Evolutionary conservation across 1,140 invertebrate species (phyloP).

Genomic region (Drosophila triauraria): DNA sequence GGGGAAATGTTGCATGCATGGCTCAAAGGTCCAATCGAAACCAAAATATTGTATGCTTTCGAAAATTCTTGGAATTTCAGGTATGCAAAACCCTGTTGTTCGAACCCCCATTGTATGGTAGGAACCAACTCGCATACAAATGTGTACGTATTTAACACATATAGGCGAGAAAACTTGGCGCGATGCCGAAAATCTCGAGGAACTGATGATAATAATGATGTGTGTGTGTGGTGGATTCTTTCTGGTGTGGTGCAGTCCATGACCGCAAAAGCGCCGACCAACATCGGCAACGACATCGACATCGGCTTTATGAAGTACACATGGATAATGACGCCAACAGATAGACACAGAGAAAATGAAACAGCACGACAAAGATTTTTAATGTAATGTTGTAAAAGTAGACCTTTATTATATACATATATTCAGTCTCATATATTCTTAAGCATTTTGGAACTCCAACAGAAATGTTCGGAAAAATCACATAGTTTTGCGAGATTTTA

Average conservation of each 20-base stretch:
- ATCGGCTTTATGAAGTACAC: slow-evolving; percentile 75
- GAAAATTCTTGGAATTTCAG: slow-evolving; percentile 35
- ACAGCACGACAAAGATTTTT: too few relatives aligned
- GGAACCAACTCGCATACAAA: slow-evolving; percentile 25
- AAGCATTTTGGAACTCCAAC: too few relatives aligned
- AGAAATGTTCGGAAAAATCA: too few relatives aligned
- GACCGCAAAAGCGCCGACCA: slow-evolving; percentile 56
- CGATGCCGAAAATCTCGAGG: slow-evolving; percentile 57
- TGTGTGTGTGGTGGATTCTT: slow-evolving; percentile 26
- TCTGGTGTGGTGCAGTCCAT: slow-evolving; percentile 56
- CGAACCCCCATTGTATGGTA: slow-evolving; percentile 27
- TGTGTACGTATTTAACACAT: not conserved
- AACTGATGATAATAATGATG: slow-evolving; percentile 47
- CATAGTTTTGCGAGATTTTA: too few relatives aligned
- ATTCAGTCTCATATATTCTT: too few relatives aligned
- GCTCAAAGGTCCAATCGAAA: slow-evolving; percentile 2
- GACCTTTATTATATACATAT: too few relatives aligned
- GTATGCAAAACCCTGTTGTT: slow-evolving; percentile 33
- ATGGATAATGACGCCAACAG: slow-evolving; percentile 76
- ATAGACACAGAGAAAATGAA: slow-evolving; percentile 23
- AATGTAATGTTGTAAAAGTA: too few relatives aligned
- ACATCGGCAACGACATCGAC: slow-evolving; percentile 50
- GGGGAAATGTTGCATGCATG: not conserved
- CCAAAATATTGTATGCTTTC: not conserved
- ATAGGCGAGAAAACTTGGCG: slow-evolving; percentile 50